Percentiles rank a stretch among this genome's conserved stretches.
phyloP scores from a whole-genome alignment of 2,113 vertebrate genomes.

The Phalacrocorax carbo region DNA sequence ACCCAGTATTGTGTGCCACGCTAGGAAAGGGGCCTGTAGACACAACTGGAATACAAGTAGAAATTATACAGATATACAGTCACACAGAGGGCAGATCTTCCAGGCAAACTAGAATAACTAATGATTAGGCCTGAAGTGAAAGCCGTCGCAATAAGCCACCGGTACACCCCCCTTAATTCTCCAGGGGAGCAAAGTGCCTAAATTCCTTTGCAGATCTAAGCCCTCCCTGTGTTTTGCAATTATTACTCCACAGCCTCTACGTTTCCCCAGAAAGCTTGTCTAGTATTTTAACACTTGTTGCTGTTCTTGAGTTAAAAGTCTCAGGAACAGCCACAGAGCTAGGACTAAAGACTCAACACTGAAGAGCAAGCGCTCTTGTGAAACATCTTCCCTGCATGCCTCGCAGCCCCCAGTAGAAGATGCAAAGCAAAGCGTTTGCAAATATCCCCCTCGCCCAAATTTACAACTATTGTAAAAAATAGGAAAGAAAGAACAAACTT shows the following conservation, averaged over 20 bases:
- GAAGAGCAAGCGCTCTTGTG: not conserved
- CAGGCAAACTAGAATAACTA: not conserved
- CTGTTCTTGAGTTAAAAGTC: not conserved
- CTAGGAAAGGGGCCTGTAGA: not conserved
- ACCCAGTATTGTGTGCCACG: not conserved
- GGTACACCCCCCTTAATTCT: not conserved
- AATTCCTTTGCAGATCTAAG: not conserved
- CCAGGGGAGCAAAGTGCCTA: not conserved
- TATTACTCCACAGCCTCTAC: not conserved
- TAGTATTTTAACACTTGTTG: not conserved
- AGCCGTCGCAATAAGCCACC: not conserved
- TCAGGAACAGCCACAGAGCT: not conserved
- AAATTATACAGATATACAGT: not conserved
- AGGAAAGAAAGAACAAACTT: not conserved
- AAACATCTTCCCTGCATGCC: not conserved
- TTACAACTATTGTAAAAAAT: not conserved
- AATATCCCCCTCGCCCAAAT: not conserved
- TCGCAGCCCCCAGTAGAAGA: not conserved
- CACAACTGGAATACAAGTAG: not conserved
- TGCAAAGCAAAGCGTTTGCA: not conserved
- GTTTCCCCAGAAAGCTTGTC: not conserved
- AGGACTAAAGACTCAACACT: not conserved
- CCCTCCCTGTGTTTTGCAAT: not conserved
- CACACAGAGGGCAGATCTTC: not conserved
- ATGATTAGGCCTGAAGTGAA: not conserved